A percentile compares a stretch with the other conserved stretches of the same genome.
Evolutionary conservation across 2,113 vertebrate species (phyloP).

Genomic region (Castor canadensis): DNA sequence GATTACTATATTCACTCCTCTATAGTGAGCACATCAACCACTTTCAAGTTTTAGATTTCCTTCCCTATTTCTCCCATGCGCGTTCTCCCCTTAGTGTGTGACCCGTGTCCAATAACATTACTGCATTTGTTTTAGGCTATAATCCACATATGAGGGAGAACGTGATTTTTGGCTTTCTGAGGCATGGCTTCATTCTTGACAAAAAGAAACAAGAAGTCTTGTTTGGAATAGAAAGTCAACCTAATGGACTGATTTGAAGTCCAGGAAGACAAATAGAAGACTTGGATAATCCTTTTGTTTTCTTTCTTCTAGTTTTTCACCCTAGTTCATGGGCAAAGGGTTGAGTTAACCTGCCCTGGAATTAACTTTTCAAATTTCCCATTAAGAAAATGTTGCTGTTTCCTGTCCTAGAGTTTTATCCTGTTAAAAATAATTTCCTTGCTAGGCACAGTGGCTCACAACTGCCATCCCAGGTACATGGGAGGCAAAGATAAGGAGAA

Average conservation of each 20-base stretch:
- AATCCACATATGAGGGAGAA: too few species aligned
- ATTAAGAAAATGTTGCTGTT: not conserved
- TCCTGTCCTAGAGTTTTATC: not conserved
- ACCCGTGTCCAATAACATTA: too few species aligned
- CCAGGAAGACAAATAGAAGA: not conserved
- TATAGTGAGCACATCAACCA: too few species aligned
- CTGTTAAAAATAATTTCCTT: not conserved
- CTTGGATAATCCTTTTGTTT: not conserved
- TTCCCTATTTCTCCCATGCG: too few species aligned
- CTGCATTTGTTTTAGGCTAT: too few species aligned
- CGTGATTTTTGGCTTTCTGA: too few species aligned
- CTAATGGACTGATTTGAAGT: not conserved
- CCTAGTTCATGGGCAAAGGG: not conserved
- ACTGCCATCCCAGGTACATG: too few species aligned
- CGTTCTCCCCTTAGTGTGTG: too few species aligned
- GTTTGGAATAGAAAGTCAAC: not conserved
- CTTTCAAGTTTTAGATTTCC: too few species aligned
- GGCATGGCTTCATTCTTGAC: not conserved
- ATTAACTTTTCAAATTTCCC: not conserved
- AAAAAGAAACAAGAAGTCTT: not conserved
- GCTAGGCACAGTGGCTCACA: too few species aligned
- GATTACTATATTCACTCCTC: too few species aligned
- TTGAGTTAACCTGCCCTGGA: not conserved
- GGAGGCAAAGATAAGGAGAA: too few species aligned
- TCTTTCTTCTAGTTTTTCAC: not conserved